Percentiles rank a stretch among this genome's conserved stretches.
These are phyloP conservation scores for Betta splendens DNA, from an alignment of 2,797 vertebrate species.

Conservation along the genomic window DNA sequence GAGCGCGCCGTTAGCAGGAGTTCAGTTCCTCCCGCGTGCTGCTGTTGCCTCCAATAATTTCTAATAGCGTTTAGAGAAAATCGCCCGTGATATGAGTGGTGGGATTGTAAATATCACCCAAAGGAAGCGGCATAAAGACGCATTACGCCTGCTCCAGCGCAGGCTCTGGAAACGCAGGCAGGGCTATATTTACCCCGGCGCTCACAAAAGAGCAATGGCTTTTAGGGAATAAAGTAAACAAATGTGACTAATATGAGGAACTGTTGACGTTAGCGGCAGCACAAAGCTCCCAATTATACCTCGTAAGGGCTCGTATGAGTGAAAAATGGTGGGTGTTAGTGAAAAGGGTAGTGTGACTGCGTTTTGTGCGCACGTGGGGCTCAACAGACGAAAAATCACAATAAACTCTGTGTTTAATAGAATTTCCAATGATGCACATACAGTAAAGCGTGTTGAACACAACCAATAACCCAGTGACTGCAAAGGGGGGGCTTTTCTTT, in stretches of 20 bases:
- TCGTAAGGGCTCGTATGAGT: conserved; percentile 34
- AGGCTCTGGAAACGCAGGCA: conserved; percentile 45
- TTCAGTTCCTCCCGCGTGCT: conserved; percentile 63
- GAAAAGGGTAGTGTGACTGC: conserved; percentile 19
- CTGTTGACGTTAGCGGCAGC: conserved; percentile 63
- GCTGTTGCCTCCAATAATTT: conserved; percentile 73
- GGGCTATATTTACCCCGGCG: conserved; percentile 65
- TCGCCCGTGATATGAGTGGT: conserved; percentile 74
- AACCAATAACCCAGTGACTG: conserved; percentile 39
- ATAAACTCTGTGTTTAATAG: conserved; percentile 35
- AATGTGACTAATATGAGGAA: conserved; percentile 70
- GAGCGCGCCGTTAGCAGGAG: conserved; percentile 70
- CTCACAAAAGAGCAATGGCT: conserved; percentile 64
- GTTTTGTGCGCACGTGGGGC: conserved; percentile 27
- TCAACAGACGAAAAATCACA: conserved; percentile 38
- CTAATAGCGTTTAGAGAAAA: conserved; percentile 73
- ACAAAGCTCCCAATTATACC: conserved; percentile 47
- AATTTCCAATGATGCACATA: conserved; percentile 43
- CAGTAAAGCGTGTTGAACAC: conserved; percentile 45
- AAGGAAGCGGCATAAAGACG: conserved; percentile 75
- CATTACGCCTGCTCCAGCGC: conserved; percentile 66
- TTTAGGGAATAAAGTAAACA: conserved; percentile 71
- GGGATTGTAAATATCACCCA: conserved; percentile 77
- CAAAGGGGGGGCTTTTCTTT: conserved; percentile 36
- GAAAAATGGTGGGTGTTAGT: conserved; percentile 37